These are phyloP conservation scores for Caenorhabditis imperialis DNA, from an alignment of 2,888 invertebrate genomes.

Conservation along the genomic window DNA sequence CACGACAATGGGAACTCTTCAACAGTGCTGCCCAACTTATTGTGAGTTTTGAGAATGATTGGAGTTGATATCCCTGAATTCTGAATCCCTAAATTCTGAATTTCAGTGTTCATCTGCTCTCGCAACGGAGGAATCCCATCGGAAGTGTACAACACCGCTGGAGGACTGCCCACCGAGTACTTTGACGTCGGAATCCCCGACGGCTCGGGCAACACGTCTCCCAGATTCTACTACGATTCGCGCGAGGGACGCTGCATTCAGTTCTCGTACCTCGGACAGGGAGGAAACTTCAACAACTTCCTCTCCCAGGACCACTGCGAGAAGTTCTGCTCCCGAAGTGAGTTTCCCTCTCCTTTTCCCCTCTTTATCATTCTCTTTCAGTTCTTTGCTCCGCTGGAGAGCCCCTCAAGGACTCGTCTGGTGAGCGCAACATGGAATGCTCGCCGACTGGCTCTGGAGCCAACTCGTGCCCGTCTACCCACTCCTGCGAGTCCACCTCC, in stretches of 20 bases:
- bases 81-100: neutral
- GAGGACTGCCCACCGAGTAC: conserved; percentile 76
- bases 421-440: conserved; percentile 77
- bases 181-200: conserved; percentile 77
- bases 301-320: conserved; percentile 77
- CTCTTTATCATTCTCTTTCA: conserved; percentile 55
- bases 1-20: conserved; percentile 77
- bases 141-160: conserved; percentile 78
- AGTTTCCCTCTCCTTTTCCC: conserved; percentile 38
- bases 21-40: conserved; percentile 77
- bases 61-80: neutral
- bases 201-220: conserved; percentile 74
- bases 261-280: conserved; percentile 77
- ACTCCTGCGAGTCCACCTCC: conserved; percentile 76
- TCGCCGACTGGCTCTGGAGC: conserved; percentile 76
- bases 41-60: conserved; percentile 53
- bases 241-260: conserved; percentile 77
- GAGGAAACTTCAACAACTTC: conserved; percentile 78
- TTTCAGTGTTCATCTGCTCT: conserved; percentile 75
- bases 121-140: conserved; percentile 77
- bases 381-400: conserved; percentile 77
- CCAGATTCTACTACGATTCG: conserved; percentile 76
- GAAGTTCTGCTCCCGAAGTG: conserved; percentile 77
- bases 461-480: conserved; percentile 76
- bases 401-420: conserved; percentile 78